These are phyloP conservation scores for Urophycis tenuis DNA, from an alignment of 2,797 vertebrate genomes.

Conservation along the genomic window DNA sequence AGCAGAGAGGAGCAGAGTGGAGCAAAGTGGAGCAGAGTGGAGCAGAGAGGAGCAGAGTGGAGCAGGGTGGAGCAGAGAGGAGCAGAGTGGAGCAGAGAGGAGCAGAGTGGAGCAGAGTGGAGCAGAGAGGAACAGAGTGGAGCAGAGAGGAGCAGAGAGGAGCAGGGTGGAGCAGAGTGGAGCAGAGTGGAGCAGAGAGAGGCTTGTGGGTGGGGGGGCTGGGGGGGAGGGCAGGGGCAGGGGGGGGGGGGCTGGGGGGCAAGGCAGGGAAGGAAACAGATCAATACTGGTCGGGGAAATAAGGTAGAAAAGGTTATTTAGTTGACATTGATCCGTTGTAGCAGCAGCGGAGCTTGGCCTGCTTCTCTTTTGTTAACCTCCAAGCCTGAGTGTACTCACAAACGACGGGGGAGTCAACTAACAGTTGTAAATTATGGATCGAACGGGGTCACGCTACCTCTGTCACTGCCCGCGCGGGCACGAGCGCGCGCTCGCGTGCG, in stretches of 20 bases:
- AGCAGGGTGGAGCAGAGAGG: too few relatives aligned
- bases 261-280: slow-evolving; percentile 69
- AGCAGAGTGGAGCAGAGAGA: slow-evolving; percentile 71
- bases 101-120: slow-evolving; percentile 58
- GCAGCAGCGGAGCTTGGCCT: slow-evolving; percentile 83
- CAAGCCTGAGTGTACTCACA: slow-evolving; percentile 92
- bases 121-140: slow-evolving; percentile 57
- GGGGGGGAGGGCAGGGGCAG: slow-evolving; percentile 71
- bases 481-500: too few relatives aligned
- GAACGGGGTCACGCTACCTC: slow-evolving; percentile 88
- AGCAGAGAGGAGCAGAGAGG: slow-evolving; percentile 72
- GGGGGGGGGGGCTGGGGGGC: slow-evolving; percentile 46
- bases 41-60: too few relatives aligned
- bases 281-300: slow-evolving; percentile 98
- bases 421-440: slow-evolving; percentile 99
- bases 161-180: slow-evolving; percentile 71
- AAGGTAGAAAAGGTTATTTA: slow-evolving; percentile 99
- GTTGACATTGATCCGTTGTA: slow-evolving; percentile 98
- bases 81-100: slow-evolving; percentile 76
- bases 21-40: slow-evolving; percentile 58
- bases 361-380: slow-evolving; percentile 99
- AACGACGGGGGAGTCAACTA: slow-evolving; percentile 93
- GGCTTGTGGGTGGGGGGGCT: slow-evolving; percentile 46
- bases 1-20: slow-evolving; percentile 75
- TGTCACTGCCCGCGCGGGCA: slow-evolving; percentile 82